These are phyloP conservation scores for Parazoanthus darwini DNA, from an alignment of 92 coral and sea anemone species.

Conservation along the genomic window DNA sequence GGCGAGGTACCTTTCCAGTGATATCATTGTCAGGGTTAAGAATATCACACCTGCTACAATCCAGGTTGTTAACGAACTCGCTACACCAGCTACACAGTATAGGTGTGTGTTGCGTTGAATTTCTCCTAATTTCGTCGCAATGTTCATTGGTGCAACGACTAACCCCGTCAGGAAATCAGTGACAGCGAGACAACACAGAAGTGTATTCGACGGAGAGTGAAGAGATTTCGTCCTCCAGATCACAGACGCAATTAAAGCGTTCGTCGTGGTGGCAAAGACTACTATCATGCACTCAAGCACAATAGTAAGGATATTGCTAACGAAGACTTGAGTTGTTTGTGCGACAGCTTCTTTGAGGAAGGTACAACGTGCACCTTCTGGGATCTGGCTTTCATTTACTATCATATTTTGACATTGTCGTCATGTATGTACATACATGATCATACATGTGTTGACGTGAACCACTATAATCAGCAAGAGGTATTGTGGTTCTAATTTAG, in stretches of 20 bases:
- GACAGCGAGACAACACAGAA: constrained; percentile 34
- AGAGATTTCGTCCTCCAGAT: constrained; percentile 23
- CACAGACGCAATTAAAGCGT: constrained; percentile 28
- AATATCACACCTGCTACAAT: constrained; percentile 17
- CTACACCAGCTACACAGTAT: constrained; percentile 34
- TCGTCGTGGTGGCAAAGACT: background rate
- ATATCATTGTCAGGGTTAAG: constrained; percentile 15
- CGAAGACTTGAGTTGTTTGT: constrained; percentile 22
- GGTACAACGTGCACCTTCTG: background rate
- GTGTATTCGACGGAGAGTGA: constrained; percentile 34
- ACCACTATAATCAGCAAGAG: background rate
- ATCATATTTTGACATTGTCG: background rate
- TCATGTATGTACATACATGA: background rate
- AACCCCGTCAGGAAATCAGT: constrained; percentile 32
- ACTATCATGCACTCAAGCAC: background rate
- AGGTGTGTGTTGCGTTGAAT: background rate
- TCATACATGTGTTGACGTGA: too few species aligned
- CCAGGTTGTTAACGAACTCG: constrained; percentile 31
- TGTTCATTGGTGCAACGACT: constrained; percentile 20
- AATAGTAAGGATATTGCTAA: constrained; percentile 22
- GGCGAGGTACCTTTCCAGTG: constrained; percentile 25
- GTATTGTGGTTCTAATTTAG: too few species aligned
- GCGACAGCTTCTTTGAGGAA: constrained; percentile 17
- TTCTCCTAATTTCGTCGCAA: constrained; percentile 35
- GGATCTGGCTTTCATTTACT: background rate